Base-by-base conservation (phyloP, 2,888 invertebrate species). In the Heteromyza rotundicornis region DNA sequence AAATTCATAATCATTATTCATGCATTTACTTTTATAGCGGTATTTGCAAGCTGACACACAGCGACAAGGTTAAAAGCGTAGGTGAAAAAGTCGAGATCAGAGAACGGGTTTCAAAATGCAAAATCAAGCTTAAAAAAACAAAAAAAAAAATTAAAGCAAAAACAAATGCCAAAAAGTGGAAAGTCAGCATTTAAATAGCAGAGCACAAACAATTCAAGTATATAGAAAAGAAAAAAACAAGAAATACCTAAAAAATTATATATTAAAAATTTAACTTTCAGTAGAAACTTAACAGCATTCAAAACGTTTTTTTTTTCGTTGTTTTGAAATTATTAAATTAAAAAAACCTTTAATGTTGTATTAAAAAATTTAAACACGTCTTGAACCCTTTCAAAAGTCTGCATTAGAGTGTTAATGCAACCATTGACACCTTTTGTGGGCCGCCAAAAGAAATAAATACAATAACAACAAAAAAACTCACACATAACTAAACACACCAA, bases 1-100 rank as follows among this genome's bases (percentile, higher is more conserved):
- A n/a, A n/a, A n/a, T n/a, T n/a, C n/a, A n/a, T n/a, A n/a, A n/a
- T n/a, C 27, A 27, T 27, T 27, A 27, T 27, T 27, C n/a, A n/a
- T n/a, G n/a, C n/a, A 27, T 27, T 27, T 27, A 7, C 27, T 27
- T n/a, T 27, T 27, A 24, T 24, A 52, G 24, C 52, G 52, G 52
- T 52, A 24, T 27, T 52, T 23, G 27, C 24, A 23, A 52, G 14
- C 27, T 24, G 27, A 20, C n/a, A 12, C 17, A 19, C 22, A 50
- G n/a, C 22, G 23, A 27, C 52, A 52, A 27, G 57, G 24, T 57
- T 47, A 47, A 57, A 47, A 22, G 57, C 23, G 40, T 47, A 47
- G 44, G 47, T 44, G 47, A 44, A n/a, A n/a, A n/a, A n/a, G n/a
- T n/a, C n/a, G n/a, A n/a, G n/a, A 27, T 27, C 27, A 27, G 10